These are phyloP conservation scores for Galleria mellonella DNA, from an alignment of 1,140 invertebrate genomes.

Conservation along the genomic window DNA sequence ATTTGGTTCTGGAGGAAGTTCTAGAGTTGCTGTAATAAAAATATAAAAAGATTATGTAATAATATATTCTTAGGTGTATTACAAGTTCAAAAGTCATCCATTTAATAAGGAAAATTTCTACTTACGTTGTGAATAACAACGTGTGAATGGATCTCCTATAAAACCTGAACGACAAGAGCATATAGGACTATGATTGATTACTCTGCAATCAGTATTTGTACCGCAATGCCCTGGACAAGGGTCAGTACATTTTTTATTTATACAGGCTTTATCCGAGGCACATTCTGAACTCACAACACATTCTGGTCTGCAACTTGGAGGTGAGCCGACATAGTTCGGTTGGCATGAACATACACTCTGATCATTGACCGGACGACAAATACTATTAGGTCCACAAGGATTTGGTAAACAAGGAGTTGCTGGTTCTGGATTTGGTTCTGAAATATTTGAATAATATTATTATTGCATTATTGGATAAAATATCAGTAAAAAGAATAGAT, in stretches of 20 bases:
- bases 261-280: constrained; percentile 77
- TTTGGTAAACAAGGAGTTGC: constrained; percentile 77
- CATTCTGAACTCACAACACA: constrained; percentile 84
- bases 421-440: constrained; percentile 43
- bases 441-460: constrained; percentile 7
- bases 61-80: background rate
- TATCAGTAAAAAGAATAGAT: constrained; percentile 29
- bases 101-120: constrained; percentile 8
- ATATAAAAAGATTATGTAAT: constrained; percentile 3
- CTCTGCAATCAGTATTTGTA: constrained; percentile 83
- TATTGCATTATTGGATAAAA: constrained; percentile 7
- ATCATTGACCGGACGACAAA: constrained; percentile 79
- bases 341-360: constrained; percentile 83
- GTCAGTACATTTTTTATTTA: constrained; percentile 79
- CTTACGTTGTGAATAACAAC: constrained; percentile 74
- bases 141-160: constrained; percentile 76
- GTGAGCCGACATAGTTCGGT: constrained; percentile 82
- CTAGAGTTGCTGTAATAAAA: constrained; percentile 63
- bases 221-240: constrained; percentile 84
- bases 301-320: constrained; percentile 82
- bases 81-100: too few species aligned
- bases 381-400: constrained; percentile 83
- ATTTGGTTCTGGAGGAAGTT: constrained; percentile 44
- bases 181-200: constrained; percentile 81
- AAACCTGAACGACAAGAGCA: constrained; percentile 71